Conservation (phyloP, 2,113 vertebrate species). For the zebrafish (Danio rerio) region DNA sequence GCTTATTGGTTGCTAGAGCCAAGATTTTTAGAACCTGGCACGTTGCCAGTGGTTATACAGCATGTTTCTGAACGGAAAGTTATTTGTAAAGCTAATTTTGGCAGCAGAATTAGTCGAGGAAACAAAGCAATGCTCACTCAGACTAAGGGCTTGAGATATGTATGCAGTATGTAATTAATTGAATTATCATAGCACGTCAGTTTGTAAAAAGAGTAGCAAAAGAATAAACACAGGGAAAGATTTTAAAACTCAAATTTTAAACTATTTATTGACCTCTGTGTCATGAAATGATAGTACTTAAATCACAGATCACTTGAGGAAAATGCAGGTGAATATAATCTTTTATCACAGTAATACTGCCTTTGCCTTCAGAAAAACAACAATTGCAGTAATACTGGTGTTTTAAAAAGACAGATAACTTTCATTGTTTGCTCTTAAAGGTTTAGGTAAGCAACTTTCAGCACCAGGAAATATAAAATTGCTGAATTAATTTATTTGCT, state of each 20-base stretch:
- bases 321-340: background rate
- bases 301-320: background rate
- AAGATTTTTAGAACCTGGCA: slow-evolving; percentile 30
- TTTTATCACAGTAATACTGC: background rate
- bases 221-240: background rate
- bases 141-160: background rate
- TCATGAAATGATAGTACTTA: background rate
- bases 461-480: background rate
- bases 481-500: background rate
- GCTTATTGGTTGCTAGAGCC: slow-evolving; percentile 10
- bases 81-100: background rate
- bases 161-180: no score
- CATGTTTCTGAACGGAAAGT: background rate
- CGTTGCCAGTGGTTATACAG: slow-evolving; percentile 18
- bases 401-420: background rate
- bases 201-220: background rate
- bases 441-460: background rate
- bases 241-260: background rate
- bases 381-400: background rate
- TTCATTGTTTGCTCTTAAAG: background rate
- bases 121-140: background rate
- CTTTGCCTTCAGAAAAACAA: background rate
- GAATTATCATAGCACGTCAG: background rate
- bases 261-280: background rate
- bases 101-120: slow-evolving; percentile 13